Base-by-base conservation (phyloP, 1,140 invertebrate genomes). In the Musca vetustissima region DNA sequence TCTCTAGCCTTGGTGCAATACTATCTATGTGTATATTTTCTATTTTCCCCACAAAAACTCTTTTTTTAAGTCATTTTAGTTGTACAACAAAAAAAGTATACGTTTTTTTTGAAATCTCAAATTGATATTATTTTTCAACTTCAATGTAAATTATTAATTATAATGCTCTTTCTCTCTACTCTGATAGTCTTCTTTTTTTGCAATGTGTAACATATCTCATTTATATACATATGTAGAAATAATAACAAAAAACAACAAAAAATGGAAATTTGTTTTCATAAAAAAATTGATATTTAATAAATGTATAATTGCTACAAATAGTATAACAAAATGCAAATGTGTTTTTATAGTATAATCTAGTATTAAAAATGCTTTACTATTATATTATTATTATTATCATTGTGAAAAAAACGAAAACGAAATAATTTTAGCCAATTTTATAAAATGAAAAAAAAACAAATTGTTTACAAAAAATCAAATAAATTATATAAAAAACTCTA, bases 371-470 rank as follows among this genome's bases (percentile, higher is more conserved):
- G 57, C 57, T 61, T 61, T 61, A 61, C 36, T 61, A 43, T 61
- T 61, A 61, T 43, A 43, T 43, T 43, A 43, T 32, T 32, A 32
- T 32, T 32, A 9, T 43, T 11, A 43, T 43, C 36, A 43, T 43
- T 43, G 36, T 43, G 36, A 43, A 43, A 13, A 28, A 8, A 28
- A 28, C 8, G 6, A 43, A 43, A 61, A 61, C 17, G n/a, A 61
- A 59, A 61, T 61, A 61, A 61, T 61, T 61, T 61, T 61, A 61
- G 57, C 57, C 13, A 61, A 61, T 61, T 61, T 61, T 61, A 43
- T 61, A 43, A 43, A 36, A 43, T 61, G 4, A 61, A 61, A 61
- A 24, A 13, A 55, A 55, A 55, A 55, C 25, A 59, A 59, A 32
- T 25, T 59, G 36, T 43, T 43, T 43, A 43, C 36, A 43, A 43